Percentiles rank a stretch among this genome's conserved stretches.
Conservation (phyloP, 2,797 vertebrate genomes). For the Enteromius mattozi region DNA sequence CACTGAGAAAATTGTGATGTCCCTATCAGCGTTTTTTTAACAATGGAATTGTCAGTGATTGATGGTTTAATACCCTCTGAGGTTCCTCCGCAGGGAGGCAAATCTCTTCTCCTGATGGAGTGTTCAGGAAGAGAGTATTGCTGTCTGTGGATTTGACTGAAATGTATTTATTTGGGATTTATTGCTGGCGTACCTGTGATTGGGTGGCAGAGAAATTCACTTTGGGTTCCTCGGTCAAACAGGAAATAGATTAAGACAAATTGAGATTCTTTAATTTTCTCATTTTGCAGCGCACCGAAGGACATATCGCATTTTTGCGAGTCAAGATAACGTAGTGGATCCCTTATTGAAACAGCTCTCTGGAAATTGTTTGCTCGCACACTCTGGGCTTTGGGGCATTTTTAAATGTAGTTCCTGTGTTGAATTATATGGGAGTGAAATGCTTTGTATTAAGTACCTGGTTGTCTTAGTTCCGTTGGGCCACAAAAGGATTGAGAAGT, state of each 20-base stretch:
- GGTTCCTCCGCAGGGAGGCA: constrained; percentile 30
- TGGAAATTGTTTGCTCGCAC: constrained; percentile 16
- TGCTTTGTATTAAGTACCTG: constrained; percentile 40
- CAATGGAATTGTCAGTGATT: constrained; percentile 45
- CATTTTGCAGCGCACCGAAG: not conserved
- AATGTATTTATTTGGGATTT: constrained; percentile 47
- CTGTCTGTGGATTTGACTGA: constrained; percentile 27
- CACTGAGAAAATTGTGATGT: constrained; percentile 40
- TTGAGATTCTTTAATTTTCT: constrained; percentile 43
- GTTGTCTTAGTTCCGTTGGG: not conserved
- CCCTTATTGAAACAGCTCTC: constrained; percentile 8
- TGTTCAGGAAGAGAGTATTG: constrained; percentile 11
- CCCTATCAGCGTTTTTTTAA: constrained; percentile 46
- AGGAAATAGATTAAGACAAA: constrained; percentile 31
- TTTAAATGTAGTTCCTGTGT: not conserved
- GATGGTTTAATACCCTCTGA: constrained; percentile 55
- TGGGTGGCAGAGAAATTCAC: constrained; percentile 18
- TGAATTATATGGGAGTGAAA: constrained; percentile 7
- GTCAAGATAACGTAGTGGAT: constrained; percentile 15
- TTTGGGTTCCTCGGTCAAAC: constrained; percentile 23
- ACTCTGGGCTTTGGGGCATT: not conserved
- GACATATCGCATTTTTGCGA: not conserved
- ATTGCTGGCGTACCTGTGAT: constrained; percentile 34
- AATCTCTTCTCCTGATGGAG: constrained; percentile 33
- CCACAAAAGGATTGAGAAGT: constrained; percentile 23